Conservation (phyloP, 2,888 invertebrate genomes). For the Macrosiphum euphorbiae region DNA sequence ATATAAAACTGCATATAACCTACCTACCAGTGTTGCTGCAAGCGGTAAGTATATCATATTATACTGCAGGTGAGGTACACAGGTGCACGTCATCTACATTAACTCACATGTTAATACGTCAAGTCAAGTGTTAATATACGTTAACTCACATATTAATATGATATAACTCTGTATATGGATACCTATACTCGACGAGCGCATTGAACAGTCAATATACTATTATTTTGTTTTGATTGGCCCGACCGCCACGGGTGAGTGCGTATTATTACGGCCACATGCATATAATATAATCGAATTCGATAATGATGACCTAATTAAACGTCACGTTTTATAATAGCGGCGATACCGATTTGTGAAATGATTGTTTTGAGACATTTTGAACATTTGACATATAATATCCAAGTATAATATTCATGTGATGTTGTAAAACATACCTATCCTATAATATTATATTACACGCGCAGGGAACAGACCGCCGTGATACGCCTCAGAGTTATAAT, state of each 20-base stretch:
- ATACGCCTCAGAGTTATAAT: too few relatives aligned
- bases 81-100: not conserved
- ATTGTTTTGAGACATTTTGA: not conserved
- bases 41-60: not conserved
- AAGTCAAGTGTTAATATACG: not conserved
- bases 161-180: not conserved
- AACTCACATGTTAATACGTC: not conserved
- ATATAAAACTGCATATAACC: not conserved
- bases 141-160: not conserved
- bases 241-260: not conserved
- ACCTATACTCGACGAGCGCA: not conserved
- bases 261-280: not conserved
- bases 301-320: not conserved
- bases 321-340: not conserved
- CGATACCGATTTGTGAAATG: not conserved
- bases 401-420: too few relatives aligned
- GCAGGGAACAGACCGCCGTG: too few relatives aligned
- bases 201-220: not conserved
- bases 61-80: not conserved
- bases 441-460: too few relatives aligned
- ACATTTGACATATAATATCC: too few relatives aligned
- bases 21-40: not conserved
- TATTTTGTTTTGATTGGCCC: not conserved
- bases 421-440: too few relatives aligned
- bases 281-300: not conserved